Percentiles rank a stretch among this genome's conserved stretches.
phyloP scores from a whole-genome alignment of 2,888 invertebrate species.

The Volucella zonaria region DNA sequence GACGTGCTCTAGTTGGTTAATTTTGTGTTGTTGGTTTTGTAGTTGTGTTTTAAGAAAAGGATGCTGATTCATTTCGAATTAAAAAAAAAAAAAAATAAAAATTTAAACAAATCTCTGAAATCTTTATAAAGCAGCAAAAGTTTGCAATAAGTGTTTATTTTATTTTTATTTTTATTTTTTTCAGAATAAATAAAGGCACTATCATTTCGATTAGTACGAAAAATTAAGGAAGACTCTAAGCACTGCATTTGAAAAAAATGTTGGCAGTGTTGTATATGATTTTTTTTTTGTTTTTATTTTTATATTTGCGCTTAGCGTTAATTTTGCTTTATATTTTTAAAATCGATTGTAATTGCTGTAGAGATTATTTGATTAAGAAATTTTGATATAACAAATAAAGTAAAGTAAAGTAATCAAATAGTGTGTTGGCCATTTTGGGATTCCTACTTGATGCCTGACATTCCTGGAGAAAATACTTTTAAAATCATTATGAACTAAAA shows the following conservation, averaged over 20 bases:
- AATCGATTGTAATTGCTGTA: conserved; percentile 28
- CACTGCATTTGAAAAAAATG: conserved; percentile 66
- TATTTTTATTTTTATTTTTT: conserved; percentile 39
- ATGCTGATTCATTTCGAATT: conserved; percentile 58
- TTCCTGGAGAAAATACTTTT: no score
- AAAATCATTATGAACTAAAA: no score
- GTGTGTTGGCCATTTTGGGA: no score
- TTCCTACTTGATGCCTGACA: no score
- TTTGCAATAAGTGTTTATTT: conserved; percentile 28
- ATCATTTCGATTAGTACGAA: conserved; percentile 74
- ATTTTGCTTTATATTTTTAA: conserved; percentile 20
- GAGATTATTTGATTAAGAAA: background rate
- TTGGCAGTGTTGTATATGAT: conserved; percentile 57
- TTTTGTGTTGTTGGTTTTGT: conserved; percentile 36
- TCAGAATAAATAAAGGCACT: conserved; percentile 71
- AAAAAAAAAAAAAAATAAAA: conserved; percentile 25
- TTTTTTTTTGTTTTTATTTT: conserved; percentile 3
- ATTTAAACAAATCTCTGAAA: conserved; percentile 22
- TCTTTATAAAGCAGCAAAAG: conserved; percentile 51
- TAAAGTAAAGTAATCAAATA: background rate
- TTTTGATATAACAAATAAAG: background rate
- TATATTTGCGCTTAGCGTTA: conserved; percentile 16
- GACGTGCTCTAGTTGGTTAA: conserved; percentile 58
- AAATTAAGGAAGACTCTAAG: conserved; percentile 71
- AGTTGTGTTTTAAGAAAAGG: conserved; percentile 28